Evolutionary conservation across 2,888 invertebrate genomes (phyloP), one percentile per base, ranked within the genome.

Genomic region (Cenopis cana): DNA sequence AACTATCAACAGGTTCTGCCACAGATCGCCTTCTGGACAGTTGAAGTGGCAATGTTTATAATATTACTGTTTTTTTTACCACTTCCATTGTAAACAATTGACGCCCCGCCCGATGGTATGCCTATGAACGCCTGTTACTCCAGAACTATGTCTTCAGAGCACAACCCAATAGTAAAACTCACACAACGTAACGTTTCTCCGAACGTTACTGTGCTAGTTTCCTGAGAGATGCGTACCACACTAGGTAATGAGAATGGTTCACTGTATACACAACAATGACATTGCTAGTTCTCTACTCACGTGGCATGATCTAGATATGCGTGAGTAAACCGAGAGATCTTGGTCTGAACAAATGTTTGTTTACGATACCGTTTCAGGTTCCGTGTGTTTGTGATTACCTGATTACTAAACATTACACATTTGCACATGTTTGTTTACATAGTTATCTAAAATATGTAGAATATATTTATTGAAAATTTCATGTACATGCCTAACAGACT

Each of bases 171-270:
- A 33, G 9, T 33, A 33, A 3, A 33, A 33, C 5, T 8, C 5
- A 8, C 6, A 33, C 0, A 33, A 33, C 33, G 33, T 6, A 5
- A 33, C 5, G 33, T 8, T 6, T 33, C 24, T 33, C 8, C 33
- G 2, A 29, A 14, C 29, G n/a, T 17, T 56, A 56, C 29, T 66
- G 65, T 24, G 33, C 71, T 56, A 55, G 66, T 67, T 71, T 24
- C 49, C 20, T 67, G 71, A 24, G 71, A 56, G 71, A 67, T 55
- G 49, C 38, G 66, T 67, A 29, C 60, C 71, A 55, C 66, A 66
- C 36, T 55, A 56, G 57, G 52, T 52, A 59, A 65, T 69, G 65
- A 46, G 69, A 70, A 65, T 59, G 38, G 9, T 68, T 61, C 36
- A 52, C 59, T 54, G 38, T 66, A 60, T 41, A 38, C 20, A 66